phyloP scores from a whole-genome alignment of 2,888 invertebrate genomes.

The Drosophila monieri region DNA sequence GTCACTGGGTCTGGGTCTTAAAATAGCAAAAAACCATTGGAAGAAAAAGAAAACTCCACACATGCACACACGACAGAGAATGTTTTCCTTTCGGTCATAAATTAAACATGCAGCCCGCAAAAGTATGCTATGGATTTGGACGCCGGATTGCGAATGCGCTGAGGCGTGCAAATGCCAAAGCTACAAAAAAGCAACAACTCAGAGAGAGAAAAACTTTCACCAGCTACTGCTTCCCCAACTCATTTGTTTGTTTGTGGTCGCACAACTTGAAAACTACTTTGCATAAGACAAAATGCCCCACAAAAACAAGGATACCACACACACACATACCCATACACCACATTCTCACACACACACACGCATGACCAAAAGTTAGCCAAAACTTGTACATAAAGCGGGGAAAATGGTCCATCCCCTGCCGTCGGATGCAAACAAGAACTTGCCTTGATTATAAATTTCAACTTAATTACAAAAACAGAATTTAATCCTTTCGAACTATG shows the following conservation, averaged over 20 bases:
- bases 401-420: neutral
- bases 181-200: conserved; percentile 22
- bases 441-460: conserved; percentile 80
- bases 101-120: conserved; percentile 67
- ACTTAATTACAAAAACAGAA: conserved; percentile 80
- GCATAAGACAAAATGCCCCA: conserved; percentile 62
- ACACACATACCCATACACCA: conserved; percentile 13
- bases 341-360: conserved; percentile 13
- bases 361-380: conserved; percentile 34
- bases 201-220: neutral
- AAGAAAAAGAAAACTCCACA: neutral
- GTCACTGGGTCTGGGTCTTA: conserved; percentile 66
- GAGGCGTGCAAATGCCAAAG: conserved; percentile 70
- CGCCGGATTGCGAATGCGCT: conserved; percentile 56
- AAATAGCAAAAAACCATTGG: conserved; percentile 11
- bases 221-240: neutral
- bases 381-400: conserved; percentile 7
- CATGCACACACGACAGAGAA: conserved; percentile 22
- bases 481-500: conserved; percentile 78
- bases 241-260: conserved; percentile 67
- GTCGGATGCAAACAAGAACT: conserved; percentile 50
- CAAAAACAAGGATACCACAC: conserved; percentile 6
- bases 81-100: conserved; percentile 52
- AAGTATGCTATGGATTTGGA: conserved; percentile 46
- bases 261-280: conserved; percentile 76